Percentiles rank a stretch among this genome's conserved stretches.
Evolutionary conservation across 1,140 invertebrate genomes (phyloP).

Genomic region (Drosophila kikkawai): DNA sequence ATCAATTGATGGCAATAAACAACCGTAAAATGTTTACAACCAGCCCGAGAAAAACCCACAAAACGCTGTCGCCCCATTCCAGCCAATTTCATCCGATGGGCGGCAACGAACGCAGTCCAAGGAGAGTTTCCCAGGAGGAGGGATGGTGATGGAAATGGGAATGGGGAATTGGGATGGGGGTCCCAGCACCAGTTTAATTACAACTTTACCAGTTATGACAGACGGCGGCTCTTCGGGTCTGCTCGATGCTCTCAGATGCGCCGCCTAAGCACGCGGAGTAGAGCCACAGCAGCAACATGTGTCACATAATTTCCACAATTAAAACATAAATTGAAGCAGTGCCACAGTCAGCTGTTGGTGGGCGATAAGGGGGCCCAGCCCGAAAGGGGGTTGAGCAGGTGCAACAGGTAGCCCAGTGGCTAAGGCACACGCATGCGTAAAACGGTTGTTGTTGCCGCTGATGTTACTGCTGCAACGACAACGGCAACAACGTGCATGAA

Average conservation of each 20-base stretch:
- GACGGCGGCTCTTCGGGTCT: constrained; percentile 50
- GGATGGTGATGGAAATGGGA: not conserved
- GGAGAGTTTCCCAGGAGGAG: constrained; percentile 11
- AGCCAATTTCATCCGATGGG: constrained; percentile 53
- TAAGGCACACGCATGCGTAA: constrained; percentile 77
- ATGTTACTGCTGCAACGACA: constrained; percentile 33
- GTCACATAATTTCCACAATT: constrained; percentile 82
- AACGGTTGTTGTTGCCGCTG: constrained; percentile 70
- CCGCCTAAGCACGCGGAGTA: constrained; percentile 31
- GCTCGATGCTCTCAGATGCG: constrained; percentile 34
- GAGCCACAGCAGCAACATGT: constrained; percentile 56
- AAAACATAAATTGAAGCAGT: constrained; percentile 79
- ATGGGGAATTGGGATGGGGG: not conserved
- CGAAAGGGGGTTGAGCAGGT: constrained; percentile 39
- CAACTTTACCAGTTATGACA: constrained; percentile 79
- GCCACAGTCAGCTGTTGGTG: constrained; percentile 38
- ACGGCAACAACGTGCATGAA: constrained; percentile 71
- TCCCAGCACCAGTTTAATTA: constrained; percentile 72
- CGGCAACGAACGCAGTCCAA: constrained; percentile 56
- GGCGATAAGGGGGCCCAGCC: not conserved
- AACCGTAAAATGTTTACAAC: constrained; percentile 75
- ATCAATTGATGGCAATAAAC: constrained; percentile 72
- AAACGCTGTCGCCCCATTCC: constrained; percentile 55
- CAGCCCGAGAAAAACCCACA: constrained; percentile 67
- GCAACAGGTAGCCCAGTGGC: constrained; percentile 53